These are phyloP conservation scores for Distichodus sexfasciatus DNA, from an alignment of 2,797 vertebrate species.

Conservation along the genomic window DNA sequence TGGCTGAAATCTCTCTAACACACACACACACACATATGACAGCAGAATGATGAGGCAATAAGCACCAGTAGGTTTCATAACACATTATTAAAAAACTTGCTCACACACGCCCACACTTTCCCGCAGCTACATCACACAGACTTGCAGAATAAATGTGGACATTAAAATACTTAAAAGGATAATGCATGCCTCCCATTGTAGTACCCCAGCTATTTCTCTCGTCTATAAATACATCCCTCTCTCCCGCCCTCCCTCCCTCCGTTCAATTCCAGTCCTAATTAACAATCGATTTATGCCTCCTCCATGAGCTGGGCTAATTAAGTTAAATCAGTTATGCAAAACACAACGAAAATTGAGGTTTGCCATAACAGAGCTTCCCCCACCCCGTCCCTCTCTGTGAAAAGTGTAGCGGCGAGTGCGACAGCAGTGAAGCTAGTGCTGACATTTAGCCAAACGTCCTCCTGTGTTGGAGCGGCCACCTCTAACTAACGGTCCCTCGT, in stretches of 20 bases:
- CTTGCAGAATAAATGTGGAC: conserved; percentile 27
- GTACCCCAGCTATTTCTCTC: neutral
- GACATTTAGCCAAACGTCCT: conserved; percentile 30
- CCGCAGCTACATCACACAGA: conserved; percentile 13
- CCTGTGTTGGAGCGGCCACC: conserved; percentile 8
- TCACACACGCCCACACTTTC: conserved; percentile 5
- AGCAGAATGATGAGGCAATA: conserved; percentile 37
- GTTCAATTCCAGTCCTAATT: conserved; percentile 42
- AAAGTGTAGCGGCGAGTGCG: conserved; percentile 4
- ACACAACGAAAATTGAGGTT: conserved; percentile 30
- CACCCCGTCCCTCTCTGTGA: neutral
- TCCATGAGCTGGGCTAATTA: conserved; percentile 41
- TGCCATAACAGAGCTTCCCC: conserved; percentile 12
- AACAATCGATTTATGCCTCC: conserved; percentile 38
- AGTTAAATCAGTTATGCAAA: conserved; percentile 47
- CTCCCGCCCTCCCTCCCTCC: neutral
- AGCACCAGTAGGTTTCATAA: conserved; percentile 27
- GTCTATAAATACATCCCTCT: conserved; percentile 28
- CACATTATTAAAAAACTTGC: conserved; percentile 18
- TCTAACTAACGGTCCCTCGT: conserved; percentile 31
- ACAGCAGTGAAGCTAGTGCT: conserved; percentile 19
- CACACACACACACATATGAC: conserved; percentile 7
- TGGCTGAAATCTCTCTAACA: conserved; percentile 32
- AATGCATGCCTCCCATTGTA: conserved; percentile 32
- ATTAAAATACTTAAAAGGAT: conserved; percentile 27